Evolutionary conservation across 1,140 invertebrate species (phyloP).

Genomic region (Drosophila nannoptera): DNA sequence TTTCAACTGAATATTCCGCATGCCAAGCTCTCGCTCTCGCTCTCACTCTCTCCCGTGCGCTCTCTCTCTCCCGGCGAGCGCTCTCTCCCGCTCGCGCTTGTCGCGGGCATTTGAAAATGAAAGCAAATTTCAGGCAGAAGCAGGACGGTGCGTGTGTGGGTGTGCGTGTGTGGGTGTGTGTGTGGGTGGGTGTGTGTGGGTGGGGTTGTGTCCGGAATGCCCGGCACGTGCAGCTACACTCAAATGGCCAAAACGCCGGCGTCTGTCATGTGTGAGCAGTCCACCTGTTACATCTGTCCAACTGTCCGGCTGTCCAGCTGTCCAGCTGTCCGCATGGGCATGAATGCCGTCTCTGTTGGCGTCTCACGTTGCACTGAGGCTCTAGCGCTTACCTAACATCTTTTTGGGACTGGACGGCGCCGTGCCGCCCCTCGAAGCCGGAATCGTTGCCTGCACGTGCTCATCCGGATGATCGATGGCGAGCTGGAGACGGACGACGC

Average conservation of each 20-base stretch:
- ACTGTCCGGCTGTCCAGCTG: not conserved
- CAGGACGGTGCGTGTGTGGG: not conserved
- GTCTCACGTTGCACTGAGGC: not conserved
- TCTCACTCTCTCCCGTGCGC: not conserved
- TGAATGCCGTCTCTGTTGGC: conserved; percentile 4
- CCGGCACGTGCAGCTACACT: conserved; percentile 16
- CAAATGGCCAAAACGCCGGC: conserved; percentile 10
- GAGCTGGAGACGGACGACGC: conserved; percentile 29
- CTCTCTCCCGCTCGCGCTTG: not conserved
- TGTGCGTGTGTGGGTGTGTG: too few relatives aligned
- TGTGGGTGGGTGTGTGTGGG: too few relatives aligned
- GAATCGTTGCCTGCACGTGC: conserved; percentile 80
- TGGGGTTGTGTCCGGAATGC: not conserved
- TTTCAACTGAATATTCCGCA: conserved; percentile 43
- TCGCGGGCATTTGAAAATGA: conserved; percentile 39
- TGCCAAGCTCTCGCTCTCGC: conserved; percentile 6
- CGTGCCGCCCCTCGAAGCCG: conserved; percentile 78
- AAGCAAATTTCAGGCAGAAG: conserved; percentile 27
- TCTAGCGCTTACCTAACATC: conserved; percentile 75
- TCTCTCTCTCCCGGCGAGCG: not conserved
- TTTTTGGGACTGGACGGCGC: conserved; percentile 79
- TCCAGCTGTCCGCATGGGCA: too few relatives aligned
- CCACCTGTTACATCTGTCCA: too few relatives aligned
- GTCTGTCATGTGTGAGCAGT: too few relatives aligned
- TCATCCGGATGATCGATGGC: conserved; percentile 76